phyloP scores from a whole-genome alignment of 2,888 invertebrate species.

The Tachystola acroxantha region DNA sequence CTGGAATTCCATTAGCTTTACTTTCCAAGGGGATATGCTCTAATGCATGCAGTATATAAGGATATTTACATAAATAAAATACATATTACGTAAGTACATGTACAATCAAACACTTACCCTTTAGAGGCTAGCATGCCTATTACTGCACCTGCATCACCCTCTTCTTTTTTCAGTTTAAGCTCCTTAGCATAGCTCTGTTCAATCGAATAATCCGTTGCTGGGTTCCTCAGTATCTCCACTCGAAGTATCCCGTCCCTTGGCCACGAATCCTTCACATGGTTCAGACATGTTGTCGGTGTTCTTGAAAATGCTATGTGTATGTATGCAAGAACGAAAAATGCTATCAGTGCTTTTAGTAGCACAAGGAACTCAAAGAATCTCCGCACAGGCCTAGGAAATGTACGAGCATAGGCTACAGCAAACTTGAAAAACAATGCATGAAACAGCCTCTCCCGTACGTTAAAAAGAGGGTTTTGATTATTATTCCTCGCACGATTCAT shows the following conservation, averaged over 20 bases:
- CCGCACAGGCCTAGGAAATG: conserved; percentile 90
- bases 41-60: no score
- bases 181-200: conserved; percentile 92
- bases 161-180: conserved; percentile 83
- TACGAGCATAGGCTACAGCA: conserved; percentile 93
- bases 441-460: conserved; percentile 94
- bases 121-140: conserved; percentile 82
- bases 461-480: conserved; percentile 86
- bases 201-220: conserved; percentile 85
- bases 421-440: conserved; percentile 96
- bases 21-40: no score
- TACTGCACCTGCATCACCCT: conserved; percentile 77
- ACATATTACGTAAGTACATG: no score
- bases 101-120: conserved; percentile 70
- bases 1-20: no score
- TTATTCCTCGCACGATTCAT: conserved; percentile 77
- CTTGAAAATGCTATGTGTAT: conserved; percentile 97
- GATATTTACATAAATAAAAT: no score
- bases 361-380: conserved; percentile 91
- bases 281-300: conserved; percentile 94
- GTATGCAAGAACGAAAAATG: conserved; percentile 94
- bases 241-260: conserved; percentile 96
- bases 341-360: conserved; percentile 85
- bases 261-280: conserved; percentile 93
- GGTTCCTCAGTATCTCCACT: conserved; percentile 90